These are phyloP conservation scores for Thera britannica DNA, from an alignment of 2,888 invertebrate species.

Conservation along the genomic window DNA sequence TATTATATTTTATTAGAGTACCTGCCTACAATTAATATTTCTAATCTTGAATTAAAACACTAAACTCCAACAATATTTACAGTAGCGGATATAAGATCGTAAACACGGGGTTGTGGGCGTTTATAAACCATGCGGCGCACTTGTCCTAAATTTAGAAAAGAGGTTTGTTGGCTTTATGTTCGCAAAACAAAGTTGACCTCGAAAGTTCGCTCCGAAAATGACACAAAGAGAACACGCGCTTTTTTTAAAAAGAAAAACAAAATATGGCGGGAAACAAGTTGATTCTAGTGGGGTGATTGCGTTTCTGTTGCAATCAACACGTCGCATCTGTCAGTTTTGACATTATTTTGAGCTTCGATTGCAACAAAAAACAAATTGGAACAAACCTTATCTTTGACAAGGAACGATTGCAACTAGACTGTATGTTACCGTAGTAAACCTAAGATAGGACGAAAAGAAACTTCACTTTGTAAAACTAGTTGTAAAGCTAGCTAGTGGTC, in stretches of 20 bases:
- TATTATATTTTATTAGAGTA: too few relatives aligned
- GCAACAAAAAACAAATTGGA: too few relatives aligned
- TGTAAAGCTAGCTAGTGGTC: too few relatives aligned
- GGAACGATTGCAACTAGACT: too few relatives aligned
- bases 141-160: slow-evolving; percentile 25
- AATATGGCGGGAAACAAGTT: background rate
- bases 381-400: too few relatives aligned
- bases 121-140: slow-evolving; percentile 25
- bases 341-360: too few relatives aligned
- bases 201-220: slow-evolving; percentile 21
- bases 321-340: too few relatives aligned
- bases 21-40: background rate
- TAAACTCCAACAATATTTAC: background rate
- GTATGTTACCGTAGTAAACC: too few relatives aligned
- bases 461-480: too few relatives aligned
- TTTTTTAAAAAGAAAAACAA: background rate
- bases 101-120: slow-evolving; percentile 25
- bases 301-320: too few relatives aligned
- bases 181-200: slow-evolving; percentile 31
- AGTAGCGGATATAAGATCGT: slow-evolving; percentile 19
- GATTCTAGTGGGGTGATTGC: too few relatives aligned
- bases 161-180: slow-evolving; percentile 19
- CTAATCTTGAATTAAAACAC: background rate
- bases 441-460: too few relatives aligned
- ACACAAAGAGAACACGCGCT: slow-evolving; percentile 15